Percentiles rank a stretch among this genome's conserved stretches.
These are phyloP conservation scores for Nebria ingens DNA, from an alignment of 1,140 invertebrate species.

Conservation along the genomic window DNA sequence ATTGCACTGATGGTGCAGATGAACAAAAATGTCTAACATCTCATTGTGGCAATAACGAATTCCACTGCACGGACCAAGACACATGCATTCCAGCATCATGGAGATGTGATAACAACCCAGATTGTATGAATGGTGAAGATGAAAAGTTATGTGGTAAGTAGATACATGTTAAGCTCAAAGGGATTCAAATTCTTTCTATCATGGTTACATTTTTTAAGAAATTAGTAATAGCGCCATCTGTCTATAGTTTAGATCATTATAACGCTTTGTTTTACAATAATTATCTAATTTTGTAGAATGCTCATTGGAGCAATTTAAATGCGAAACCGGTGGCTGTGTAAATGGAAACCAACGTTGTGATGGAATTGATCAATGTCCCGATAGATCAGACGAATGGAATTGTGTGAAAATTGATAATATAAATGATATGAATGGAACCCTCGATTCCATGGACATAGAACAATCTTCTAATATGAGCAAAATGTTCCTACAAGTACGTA, in stretches of 20 bases:
- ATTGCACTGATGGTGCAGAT: conserved; percentile 54
- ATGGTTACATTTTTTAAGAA: too few relatives aligned
- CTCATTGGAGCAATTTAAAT: conserved; percentile 44
- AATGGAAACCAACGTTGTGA: conserved; percentile 42
- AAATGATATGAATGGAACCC: not conserved
- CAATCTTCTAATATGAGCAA: not conserved
- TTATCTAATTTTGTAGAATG: conserved; percentile 38
- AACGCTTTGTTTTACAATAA: too few relatives aligned
- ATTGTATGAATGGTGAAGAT: conserved; percentile 55
- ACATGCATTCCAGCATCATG: conserved; percentile 45
- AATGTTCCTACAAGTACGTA: conserved; percentile 3
- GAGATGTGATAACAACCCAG: conserved; percentile 50
- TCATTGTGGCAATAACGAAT: conserved; percentile 43
- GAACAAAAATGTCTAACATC: conserved; percentile 47
- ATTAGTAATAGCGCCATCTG: too few relatives aligned
- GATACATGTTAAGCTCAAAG: too few relatives aligned
- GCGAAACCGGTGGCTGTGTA: conserved; percentile 50
- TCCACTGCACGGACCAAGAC: conserved; percentile 43
- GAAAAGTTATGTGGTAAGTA: conserved; percentile 44
- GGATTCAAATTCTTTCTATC: too few relatives aligned
- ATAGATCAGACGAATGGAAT: conserved; percentile 53
- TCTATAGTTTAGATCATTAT: too few relatives aligned
- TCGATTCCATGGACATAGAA: not conserved
- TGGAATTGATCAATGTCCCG: conserved; percentile 48
- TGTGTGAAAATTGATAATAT: conserved; percentile 33